Base-by-base conservation (phyloP, 2,888 invertebrate genomes). In the Brachynemurus nebulosus region DNA sequence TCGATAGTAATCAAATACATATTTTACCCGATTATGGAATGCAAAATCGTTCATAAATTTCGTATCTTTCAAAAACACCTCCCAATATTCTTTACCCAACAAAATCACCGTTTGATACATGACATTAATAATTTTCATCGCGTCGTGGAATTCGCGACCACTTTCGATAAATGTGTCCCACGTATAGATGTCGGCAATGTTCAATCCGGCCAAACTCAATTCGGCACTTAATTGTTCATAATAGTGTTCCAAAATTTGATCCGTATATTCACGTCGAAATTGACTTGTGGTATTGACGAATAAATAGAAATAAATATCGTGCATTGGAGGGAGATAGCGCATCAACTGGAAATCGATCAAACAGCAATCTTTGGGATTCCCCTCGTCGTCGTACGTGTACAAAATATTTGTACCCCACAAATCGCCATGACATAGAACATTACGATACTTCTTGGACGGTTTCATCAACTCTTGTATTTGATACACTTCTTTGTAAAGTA, bases 301-400 rank as follows among this genome's bases (percentile, higher is more conserved):
- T 2, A 79, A 58, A 18, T 73, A 60, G 17, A 70, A 59, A 57
- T 74, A 67, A 2, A 78, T 62, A 52, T 84, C 83, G 25, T 74
- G 65, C 20, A 74, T 71, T 1, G 78, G 74, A 1, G 81, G 79
- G 9, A 72, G 71, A 55, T 76, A 81, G 19, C 76, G 67, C 0
- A 71, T 63, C 40, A 80, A 65, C 60, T 83, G 83, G 54, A 76
- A 84, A 59, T 84, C 84, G 2, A 85, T 72, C 8, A 84, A 57
- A 23, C 76, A 56, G 51, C 79, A 78, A 21, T 74, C 69, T 3
- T 72, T 63, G 1, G 75, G 72, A 21, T 55, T 56, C 1, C 62
- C 59, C 23, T 63, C 53, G n/a, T 61, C 57, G 43, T 53, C 38
- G 18, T 69, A 69, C 48, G 59, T 66, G 51, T 77, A 77, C 63